Percentiles rank a stretch among this genome's conserved stretches.
Evolutionary conservation across 2,888 invertebrate genomes (phyloP).

Genomic region (Lottia gigantea): DNA sequence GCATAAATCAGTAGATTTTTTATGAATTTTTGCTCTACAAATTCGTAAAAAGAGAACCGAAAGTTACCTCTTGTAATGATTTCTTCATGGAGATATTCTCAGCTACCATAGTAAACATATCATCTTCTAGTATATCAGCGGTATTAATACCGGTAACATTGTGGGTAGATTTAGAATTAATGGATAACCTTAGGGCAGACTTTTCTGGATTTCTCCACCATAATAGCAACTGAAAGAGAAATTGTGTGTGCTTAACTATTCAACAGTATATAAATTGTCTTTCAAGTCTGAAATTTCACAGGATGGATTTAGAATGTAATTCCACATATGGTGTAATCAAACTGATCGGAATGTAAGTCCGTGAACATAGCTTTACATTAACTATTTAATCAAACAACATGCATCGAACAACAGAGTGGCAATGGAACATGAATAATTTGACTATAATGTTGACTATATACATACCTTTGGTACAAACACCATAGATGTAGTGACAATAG

Average conservation of each 20-base stretch:
- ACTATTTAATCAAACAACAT: no score
- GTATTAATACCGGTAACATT: constrained; percentile 25
- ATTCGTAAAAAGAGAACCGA: no score
- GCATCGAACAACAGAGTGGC: no score
- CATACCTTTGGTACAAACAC: constrained; percentile 56
- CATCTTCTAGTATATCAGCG: constrained; percentile 43
- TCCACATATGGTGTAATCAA: no score
- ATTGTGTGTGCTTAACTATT: neutral
- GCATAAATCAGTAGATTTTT: no score
- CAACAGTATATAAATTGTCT: no score
- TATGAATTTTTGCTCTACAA: no score
- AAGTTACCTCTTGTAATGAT: constrained; percentile 46
- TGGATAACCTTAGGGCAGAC: constrained; percentile 25
- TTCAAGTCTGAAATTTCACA: no score
- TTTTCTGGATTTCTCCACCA: constrained; percentile 46
- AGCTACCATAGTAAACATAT: constrained; percentile 47
- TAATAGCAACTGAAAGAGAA: constrained; percentile 40
- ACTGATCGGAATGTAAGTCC: no score
- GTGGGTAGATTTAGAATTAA: constrained; percentile 26
- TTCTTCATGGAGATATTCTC: constrained; percentile 51
- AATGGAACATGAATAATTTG: no score
- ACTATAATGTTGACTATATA: neutral
- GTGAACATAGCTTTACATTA: no score
- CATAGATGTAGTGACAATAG: constrained; percentile 39
- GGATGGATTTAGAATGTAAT: no score